Evolutionary conservation across 2,113 vertebrate species (phyloP).

Genomic region (Tragelaphus buxtoni): DNA sequence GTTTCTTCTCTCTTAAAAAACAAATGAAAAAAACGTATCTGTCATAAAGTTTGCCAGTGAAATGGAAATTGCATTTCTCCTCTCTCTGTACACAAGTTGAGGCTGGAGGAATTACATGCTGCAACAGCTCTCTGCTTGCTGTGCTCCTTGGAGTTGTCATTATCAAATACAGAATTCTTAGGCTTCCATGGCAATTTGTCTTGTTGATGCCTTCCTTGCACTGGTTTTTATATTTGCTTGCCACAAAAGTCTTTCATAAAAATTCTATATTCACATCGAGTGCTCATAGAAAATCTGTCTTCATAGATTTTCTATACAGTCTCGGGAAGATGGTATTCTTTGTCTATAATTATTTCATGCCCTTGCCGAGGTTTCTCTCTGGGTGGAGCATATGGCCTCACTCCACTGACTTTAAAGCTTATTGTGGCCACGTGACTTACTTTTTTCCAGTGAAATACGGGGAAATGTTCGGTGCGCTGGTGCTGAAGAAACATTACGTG

Average conservation of each 20-base stretch:
- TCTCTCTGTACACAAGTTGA: neutral
- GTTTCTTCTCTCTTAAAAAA: neutral
- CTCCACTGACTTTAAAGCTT: neutral
- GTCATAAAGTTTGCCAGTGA: conserved; percentile 31
- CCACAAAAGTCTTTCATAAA: conserved; percentile 9
- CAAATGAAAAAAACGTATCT: neutral
- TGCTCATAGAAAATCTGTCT: neutral
- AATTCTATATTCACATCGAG: neutral
- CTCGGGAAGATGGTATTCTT: neutral
- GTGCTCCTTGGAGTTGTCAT: neutral
- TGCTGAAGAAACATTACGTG: neutral
- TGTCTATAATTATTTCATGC: neutral
- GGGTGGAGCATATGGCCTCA: neutral
- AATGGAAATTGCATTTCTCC: conserved; percentile 28
- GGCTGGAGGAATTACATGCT: conserved; percentile 18
- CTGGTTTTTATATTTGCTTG: conserved; percentile 6
- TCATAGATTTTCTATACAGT: neutral
- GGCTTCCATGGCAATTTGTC: neutral
- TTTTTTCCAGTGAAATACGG: neutral
- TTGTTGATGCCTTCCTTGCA: neutral
- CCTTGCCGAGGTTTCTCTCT: neutral
- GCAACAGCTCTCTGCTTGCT: neutral
- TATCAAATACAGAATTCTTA: conserved; percentile 30
- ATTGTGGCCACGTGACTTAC: neutral
- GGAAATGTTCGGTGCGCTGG: neutral